Evolutionary conservation across 2,888 invertebrate species (phyloP), one percentile per base, ranked within the genome.

Genomic region (Protonemura montana): DNA sequence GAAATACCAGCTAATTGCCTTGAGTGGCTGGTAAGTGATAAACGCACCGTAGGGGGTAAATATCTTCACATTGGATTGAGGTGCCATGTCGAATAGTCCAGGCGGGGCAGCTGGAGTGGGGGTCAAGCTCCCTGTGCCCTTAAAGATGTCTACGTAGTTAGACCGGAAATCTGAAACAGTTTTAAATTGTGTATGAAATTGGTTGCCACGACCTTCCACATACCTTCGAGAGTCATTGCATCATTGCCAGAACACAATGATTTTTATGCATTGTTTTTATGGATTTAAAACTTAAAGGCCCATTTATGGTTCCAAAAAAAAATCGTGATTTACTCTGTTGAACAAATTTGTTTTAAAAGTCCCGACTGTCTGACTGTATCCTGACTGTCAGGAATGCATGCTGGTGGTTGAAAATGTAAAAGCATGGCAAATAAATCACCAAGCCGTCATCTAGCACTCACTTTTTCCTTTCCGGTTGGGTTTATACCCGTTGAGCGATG

Each of bases 91-190:
- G 87, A 90, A 89, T 25, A 89, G 85, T 41, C 90, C 91, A 0
- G 92, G 91, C 78, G 91, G 91, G 21, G 92, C 90, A 85, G 90
- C 85, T 27, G 88, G 89, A 78, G 89, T 89, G 2, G 92, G 90
- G 28, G 89, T 89, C 27, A 91, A 21, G 59, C 59, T 89, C 78
- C 92, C 91, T 10, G 90, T 91, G n/a, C 95, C 95, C 88, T 93
- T 92, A 92, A 97, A 95, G 87, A 98, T 97, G 92, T 98, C 97
- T 89, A 98, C 97, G 92, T 98, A 98, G 87, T 96, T 95, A 90
- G 95, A 95, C 91, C 96, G 95, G 90, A 96, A 93, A 90, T 96
- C 97, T 97, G 91, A 7, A 91, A 91, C 21, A 21, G n/a, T 42
- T 27, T 41, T 13, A 80, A 87, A 0, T n/a, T 5, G 42, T 76